These are phyloP conservation scores for Polydrusus cervinus DNA, from an alignment of 2,888 invertebrate species.

Conservation along the genomic window DNA sequence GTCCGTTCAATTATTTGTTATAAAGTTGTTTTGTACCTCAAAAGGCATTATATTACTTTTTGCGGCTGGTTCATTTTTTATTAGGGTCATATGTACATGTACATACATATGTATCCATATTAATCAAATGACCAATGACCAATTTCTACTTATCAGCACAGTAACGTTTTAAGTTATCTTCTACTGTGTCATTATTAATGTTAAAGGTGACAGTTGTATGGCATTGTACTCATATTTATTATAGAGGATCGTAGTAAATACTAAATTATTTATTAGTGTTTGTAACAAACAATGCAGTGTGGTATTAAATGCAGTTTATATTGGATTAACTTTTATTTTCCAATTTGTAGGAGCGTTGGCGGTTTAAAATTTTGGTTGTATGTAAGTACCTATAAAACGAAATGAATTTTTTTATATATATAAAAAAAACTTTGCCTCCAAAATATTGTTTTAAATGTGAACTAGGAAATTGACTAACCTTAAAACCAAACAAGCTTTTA, in stretches of 20 bases:
- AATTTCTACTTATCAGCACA: constrained; percentile 1
- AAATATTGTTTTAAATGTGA: too few relatives aligned
- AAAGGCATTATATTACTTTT: too few relatives aligned
- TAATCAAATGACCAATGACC: background rate
- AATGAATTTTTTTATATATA: too few relatives aligned
- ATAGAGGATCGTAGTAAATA: background rate
- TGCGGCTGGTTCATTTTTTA: too few relatives aligned
- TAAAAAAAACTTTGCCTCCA: too few relatives aligned
- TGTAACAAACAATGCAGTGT: background rate
- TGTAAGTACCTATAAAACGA: background rate
- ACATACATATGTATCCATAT: background rate
- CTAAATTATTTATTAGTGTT: constrained; percentile 6
- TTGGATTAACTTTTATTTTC: background rate
- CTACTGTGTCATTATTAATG: constrained; percentile 7
- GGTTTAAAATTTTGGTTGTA: background rate
- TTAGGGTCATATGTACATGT: too few relatives aligned
- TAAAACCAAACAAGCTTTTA: too few relatives aligned
- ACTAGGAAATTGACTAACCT: too few relatives aligned
- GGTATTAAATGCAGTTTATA: background rate
- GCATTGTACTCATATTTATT: constrained; percentile 7
- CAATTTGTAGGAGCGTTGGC: too few relatives aligned
- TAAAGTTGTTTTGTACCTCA: too few relatives aligned
- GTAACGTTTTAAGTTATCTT: constrained; percentile 7
- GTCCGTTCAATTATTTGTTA: too few relatives aligned
- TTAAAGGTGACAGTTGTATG: constrained; percentile 19